These are phyloP conservation scores for Nymphicus hollandicus DNA, from an alignment of 2,113 vertebrate genomes.

Conservation along the genomic window DNA sequence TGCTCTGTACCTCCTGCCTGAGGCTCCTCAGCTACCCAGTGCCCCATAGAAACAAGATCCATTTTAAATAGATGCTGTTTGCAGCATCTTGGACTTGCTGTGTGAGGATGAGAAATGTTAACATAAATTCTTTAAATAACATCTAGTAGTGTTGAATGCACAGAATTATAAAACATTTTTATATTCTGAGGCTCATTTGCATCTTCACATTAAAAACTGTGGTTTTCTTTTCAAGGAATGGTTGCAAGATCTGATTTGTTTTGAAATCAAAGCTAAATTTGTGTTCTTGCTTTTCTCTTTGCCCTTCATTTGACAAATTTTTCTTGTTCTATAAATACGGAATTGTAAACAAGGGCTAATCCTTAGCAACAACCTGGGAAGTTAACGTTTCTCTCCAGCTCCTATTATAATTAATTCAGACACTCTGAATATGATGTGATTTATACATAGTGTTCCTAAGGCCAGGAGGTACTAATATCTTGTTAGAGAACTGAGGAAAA, in stretches of 20 bases:
- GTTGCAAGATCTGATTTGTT: constrained; percentile 58
- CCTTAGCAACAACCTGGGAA: constrained; percentile 63
- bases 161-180: constrained; percentile 64
- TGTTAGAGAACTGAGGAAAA: constrained; percentile 44
- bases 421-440: constrained; percentile 46
- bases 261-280: constrained; percentile 66
- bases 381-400: constrained; percentile 55
- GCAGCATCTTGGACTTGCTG: constrained; percentile 48
- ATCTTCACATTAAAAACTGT: constrained; percentile 61
- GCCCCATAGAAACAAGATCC: background rate
- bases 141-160: constrained; percentile 53
- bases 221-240: constrained; percentile 53
- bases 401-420: constrained; percentile 56
- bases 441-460: constrained; percentile 42
- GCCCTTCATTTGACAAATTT: constrained; percentile 63
- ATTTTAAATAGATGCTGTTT: constrained; percentile 28
- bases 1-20: background rate
- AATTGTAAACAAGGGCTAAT: constrained; percentile 65
- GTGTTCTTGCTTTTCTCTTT: constrained; percentile 53
- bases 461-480: constrained; percentile 53
- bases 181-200: constrained; percentile 62
- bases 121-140: constrained; percentile 63
- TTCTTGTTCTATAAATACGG: constrained; percentile 59
- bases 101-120: constrained; percentile 50
- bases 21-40: background rate